Base-by-base conservation (phyloP, 1,140 invertebrate species). In the Atopsyche davidsoni region DNA sequence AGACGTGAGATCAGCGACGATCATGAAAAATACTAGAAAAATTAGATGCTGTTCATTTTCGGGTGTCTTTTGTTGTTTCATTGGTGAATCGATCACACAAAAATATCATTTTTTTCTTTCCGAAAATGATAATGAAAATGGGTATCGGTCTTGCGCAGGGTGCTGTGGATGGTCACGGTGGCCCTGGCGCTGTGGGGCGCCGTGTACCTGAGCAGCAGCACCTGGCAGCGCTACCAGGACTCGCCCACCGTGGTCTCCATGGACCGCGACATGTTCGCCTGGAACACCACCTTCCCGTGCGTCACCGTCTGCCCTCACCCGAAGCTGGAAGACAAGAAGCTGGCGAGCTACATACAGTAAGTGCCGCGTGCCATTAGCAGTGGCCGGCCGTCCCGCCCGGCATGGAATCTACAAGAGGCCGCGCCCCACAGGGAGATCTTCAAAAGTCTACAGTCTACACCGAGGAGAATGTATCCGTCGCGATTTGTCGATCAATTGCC, bases 231-330 rank as follows among this genome's bases (percentile, higher is more conserved):
- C n/a, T 85, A 82, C 56, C 75, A 79, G 59, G 77, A 76, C 35
- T 78, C 76, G 32, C 78, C 79, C 6, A 79, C 77, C 42, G 78
- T 80, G 21, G 77, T 80, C 35, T 79, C 83, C 2, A 82, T 85
- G 79, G 82, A 85, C 65, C 69, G 82, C 0, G 80, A 85, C 59
- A 79, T 82, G 64, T 77, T 79, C 54, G 73, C 79, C 0, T 85
- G 83, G 83, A 82, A 83, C 49, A 84, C 82, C 0, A 78, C 79
- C 3, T 83, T 85, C 56, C 81, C 82, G 1, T 72, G 77, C 10
- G 58, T 77, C 24, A 79, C 76, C 0, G 68, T 79, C 13, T 79
- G 76, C 49, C 70, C 73, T 0, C 67, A 73, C 14, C 67, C 66
- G 9, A 72, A 73, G 34, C 62, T 78, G 40, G 74, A 78, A 57